Evolutionary conservation across 2,888 invertebrate genomes (phyloP), one percentile per base, ranked within the genome.

Genomic region (Urechis unicinctus): DNA sequence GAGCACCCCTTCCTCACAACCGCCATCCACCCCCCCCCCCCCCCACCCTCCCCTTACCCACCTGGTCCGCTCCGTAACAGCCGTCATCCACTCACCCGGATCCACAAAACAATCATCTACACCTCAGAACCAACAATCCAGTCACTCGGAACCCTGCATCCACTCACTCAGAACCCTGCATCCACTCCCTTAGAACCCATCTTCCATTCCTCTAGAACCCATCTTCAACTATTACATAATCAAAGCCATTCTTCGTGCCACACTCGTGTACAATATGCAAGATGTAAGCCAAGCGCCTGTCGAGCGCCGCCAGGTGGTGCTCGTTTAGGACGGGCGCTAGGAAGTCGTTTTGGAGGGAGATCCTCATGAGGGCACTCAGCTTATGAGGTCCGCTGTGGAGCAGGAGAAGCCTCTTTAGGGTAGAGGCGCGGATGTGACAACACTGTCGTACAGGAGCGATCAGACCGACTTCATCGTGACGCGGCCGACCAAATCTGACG

Each of bases 381-480:
- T 48, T 68, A 28, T 69, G 66, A 44, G 78, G 78, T 42, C 79
- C 77, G 46, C 62, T 60, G 63, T 80, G 78, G 47, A 79, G 76
- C n/a, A 72, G 67, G 55, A 95, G 80, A 60, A 98, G 81, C 5
- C 84, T 86, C 53, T 83, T 81, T 36, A 96, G 83, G 0, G 97
- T 97, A 25, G 88, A 86, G 70, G 89, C 88, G 48, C 96, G 82
- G 54, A 98, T 85, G 68, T 91, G 81, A 78, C 97, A 98, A 80
- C 97, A 98, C 80, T 98, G 97, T 63, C 91, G 81, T 51, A 98
- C 80, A 0, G 97, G 97, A 6, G 95, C 91, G 61, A 98, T 82
- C 69, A 96, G 96, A 62, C 92, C 89, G 60, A 91, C 81, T 78
- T 97, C 97, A 73, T 97, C 97, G 73, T 93, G 88, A 72, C 84